A percentile compares a stretch with the other conserved stretches of the same genome.
Evolutionary conservation across 23 tunicate genomes (phyloP).

Genomic region (Oikopleura dioica): DNA sequence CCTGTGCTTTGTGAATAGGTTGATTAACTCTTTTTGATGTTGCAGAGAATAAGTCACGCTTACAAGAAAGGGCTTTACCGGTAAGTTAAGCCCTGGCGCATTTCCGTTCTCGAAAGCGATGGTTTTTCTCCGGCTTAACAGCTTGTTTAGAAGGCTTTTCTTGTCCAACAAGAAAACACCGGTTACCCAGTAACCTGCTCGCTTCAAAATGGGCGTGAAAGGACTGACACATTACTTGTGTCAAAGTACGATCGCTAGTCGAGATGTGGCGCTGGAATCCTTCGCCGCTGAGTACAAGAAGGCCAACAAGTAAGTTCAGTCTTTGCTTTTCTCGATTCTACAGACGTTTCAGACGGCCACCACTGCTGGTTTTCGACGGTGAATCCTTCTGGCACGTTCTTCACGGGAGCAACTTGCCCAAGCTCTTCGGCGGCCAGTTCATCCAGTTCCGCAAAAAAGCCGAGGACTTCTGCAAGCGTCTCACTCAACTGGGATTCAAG

Average conservation of each 20-base stretch:
- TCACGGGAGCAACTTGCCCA: neutral
- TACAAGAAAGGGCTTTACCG: too few relatives aligned
- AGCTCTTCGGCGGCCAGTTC: neutral
- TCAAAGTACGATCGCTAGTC: neutral
- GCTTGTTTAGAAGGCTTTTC: too few relatives aligned
- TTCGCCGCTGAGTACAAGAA: slow-evolving; percentile 1
- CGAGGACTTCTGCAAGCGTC: slow-evolving; percentile 1
- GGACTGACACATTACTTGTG: slow-evolving; percentile 1
- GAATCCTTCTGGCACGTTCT: slow-evolving; percentile 10
- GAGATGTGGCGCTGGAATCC: neutral
- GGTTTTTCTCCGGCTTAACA: too few relatives aligned
- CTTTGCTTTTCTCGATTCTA: neutral
- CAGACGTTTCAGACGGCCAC: neutral
- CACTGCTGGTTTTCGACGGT: slow-evolving; percentile 10
- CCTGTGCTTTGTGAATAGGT: too few relatives aligned
- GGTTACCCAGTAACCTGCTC: neutral
- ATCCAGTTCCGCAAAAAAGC: slow-evolving; percentile 8
- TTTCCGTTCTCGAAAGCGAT: too few relatives aligned
- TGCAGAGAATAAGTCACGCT: too few relatives aligned
- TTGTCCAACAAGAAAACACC: too few relatives aligned
- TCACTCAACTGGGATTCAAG: neutral
- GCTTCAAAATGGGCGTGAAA: neutral
- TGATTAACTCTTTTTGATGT: too few relatives aligned
- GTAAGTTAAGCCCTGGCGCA: too few relatives aligned
- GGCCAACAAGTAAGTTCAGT: neutral